Percentiles rank a stretch among this genome's conserved stretches.
Evolutionary conservation across 2,888 invertebrate genomes (phyloP).

Genomic region (Cosmia trapezina): DNA sequence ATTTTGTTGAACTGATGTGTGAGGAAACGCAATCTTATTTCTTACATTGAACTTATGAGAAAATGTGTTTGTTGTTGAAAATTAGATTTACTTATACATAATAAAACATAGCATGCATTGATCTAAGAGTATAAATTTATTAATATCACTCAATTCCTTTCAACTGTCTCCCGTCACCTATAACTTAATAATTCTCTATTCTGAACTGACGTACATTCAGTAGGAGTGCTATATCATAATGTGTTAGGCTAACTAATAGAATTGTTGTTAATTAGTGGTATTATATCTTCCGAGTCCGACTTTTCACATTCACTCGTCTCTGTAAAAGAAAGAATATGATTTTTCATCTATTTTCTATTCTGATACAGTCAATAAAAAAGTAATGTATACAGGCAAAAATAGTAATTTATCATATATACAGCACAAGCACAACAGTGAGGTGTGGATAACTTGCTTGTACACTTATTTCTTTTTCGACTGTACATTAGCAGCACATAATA

Average conservation of each 20-base stretch:
- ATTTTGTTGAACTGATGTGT: conserved; percentile 18
- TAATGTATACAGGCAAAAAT: neutral
- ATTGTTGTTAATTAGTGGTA: conserved; percentile 81
- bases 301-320: conserved; percentile 83
- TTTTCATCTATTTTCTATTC: neutral
- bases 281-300: conserved; percentile 80
- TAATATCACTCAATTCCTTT: conserved; percentile 23
- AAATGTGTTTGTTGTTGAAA: conserved; percentile 1
- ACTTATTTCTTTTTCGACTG: conserved; percentile 15
- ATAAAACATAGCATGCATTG: conserved; percentile 10
- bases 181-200: conserved; percentile 12
- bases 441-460: neutral
- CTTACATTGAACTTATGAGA: conserved; percentile 12
- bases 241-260: conserved; percentile 64
- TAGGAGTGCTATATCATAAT: conserved; percentile 12
- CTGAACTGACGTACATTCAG: neutral
- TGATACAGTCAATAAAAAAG: conserved; percentile 12
- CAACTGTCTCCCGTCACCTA: conserved; percentile 17
- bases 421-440: neutral
- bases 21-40: conserved; percentile 4
- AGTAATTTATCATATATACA: neutral
- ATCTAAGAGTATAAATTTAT: neutral
- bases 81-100: neutral
- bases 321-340: conserved; percentile 71
- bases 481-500: conserved; percentile 10